Base-by-base conservation (phyloP, 2,113 vertebrate genomes). In the Megalops atlanticus region DNA sequence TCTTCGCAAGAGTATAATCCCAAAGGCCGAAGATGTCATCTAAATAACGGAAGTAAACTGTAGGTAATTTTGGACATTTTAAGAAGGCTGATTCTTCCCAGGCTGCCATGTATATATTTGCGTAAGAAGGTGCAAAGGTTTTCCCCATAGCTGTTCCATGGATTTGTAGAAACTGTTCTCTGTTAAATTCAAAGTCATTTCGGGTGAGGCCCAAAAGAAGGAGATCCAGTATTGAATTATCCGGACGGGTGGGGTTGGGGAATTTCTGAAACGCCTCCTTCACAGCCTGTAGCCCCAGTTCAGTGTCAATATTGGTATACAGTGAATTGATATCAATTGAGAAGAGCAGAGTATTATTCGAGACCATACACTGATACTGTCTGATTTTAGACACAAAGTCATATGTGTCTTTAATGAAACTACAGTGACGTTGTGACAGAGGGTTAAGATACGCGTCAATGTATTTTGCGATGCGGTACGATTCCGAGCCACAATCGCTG, bases 131-230 rank as follows among this genome's bases (percentile, higher is more conserved):
- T n/a, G 79, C 74, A n/a, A n/a, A n/a, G n/a, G n/a, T n/a, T n/a
- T n/a, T n/a, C n/a, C n/a, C n/a, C n/a, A n/a, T 82, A 0, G 79
- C 76, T 1, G 43, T 70, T 0, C 77, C 81, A 16, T 83, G 79
- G 0, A 68, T 47, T 16, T 79, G 76, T 7, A 79, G 18, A 16
- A 27, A 84, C 10, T 1, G 38, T 68, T 84, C 0, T 0, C 10
- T n/a, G 24, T 78, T 40, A 11, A 84, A 81, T 21, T 74, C 79
- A 36, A 84, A 84, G 27, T 84, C 77, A 10, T 84, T 82, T 38
- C 35, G 0, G 0, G n/a, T 58, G 0, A 81, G 72, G 7, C n/a
- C 12, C 0, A 75, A 16, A 1, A 41, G 10, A 0, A 81, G 18
- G 0, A 80, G 7, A 2, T 77, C 2, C 0, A 84, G 11, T 0